Evolutionary conservation across 2,888 invertebrate genomes (phyloP).

Genomic region (Tiphia femorata): DNA sequence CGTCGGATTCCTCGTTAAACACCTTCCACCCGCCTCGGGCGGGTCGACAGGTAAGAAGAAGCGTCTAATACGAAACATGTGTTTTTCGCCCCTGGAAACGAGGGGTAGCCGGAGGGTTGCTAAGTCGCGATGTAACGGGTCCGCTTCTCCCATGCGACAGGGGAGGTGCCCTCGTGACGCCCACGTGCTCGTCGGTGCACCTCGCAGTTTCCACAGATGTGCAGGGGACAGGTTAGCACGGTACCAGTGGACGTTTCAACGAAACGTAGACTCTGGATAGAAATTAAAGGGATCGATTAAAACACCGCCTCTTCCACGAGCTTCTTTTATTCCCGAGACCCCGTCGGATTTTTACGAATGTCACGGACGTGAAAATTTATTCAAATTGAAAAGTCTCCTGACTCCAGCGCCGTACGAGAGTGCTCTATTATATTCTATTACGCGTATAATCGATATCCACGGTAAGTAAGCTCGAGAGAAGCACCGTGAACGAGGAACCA

Average conservation of each 20-base stretch:
- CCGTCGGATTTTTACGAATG: too few relatives aligned
- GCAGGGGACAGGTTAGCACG: background rate
- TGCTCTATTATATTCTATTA: constrained; percentile 36
- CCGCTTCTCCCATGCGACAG: constrained; percentile 13
- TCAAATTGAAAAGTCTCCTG: constrained; percentile 3
- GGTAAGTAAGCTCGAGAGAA: constrained; percentile 34
- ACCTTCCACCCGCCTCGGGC: constrained; percentile 32
- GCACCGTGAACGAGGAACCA: too few relatives aligned
- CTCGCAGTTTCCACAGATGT: constrained; percentile 21
- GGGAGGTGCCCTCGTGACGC: constrained; percentile 7
- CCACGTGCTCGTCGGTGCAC: constrained; percentile 20
- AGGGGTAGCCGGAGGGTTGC: background rate
- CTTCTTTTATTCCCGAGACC: background rate
- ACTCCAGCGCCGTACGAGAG: constrained; percentile 13
- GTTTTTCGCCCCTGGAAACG: constrained; percentile 27
- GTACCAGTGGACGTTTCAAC: too few relatives aligned
- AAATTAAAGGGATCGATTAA: too few relatives aligned
- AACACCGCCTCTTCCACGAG: too few relatives aligned
- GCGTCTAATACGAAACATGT: constrained; percentile 60
- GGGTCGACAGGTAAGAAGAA: too few relatives aligned
- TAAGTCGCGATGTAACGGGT: constrained; percentile 37
- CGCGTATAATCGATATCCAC: constrained; percentile 36
- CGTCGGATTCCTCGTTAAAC: constrained; percentile 26
- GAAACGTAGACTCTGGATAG: too few relatives aligned
- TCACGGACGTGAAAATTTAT: background rate